phyloP scores from a whole-genome alignment of 2,888 invertebrate genomes.

The Diadegma fenestrale region DNA sequence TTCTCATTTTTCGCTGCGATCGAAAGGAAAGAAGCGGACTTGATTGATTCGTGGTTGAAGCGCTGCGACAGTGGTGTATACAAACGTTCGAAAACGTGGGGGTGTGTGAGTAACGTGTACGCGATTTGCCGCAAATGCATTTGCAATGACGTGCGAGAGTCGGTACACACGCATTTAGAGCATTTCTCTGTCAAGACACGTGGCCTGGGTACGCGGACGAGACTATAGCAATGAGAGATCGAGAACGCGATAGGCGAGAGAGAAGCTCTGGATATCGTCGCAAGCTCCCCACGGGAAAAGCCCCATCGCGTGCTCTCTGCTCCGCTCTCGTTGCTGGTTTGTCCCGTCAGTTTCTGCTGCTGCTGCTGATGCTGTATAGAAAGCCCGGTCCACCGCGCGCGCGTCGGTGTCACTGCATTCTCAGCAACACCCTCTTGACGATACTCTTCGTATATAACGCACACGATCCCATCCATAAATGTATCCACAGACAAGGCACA shows the following conservation, averaged over 20 bases:
- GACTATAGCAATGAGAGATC: constrained; percentile 58
- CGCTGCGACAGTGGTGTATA: not conserved
- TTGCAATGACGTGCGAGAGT: constrained; percentile 52
- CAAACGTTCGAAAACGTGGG: not conserved
- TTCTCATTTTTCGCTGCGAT: not conserved
- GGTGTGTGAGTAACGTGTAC: not conserved
- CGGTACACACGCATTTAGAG: constrained; percentile 55
- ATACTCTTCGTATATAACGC: constrained; percentile 37
- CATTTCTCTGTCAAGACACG: constrained; percentile 63
- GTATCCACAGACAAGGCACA: not conserved
- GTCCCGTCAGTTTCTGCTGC: constrained; percentile 73
- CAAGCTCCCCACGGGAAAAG: constrained; percentile 59
- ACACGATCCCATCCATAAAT: not conserved
- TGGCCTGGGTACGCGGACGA: constrained; percentile 24
- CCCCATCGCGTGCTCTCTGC: constrained; percentile 23
- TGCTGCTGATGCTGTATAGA: constrained; percentile 56
- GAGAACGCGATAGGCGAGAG: constrained; percentile 51
- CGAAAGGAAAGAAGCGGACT: not conserved
- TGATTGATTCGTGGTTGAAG: not conserved
- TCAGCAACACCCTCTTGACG: constrained; percentile 72
- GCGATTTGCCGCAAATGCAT: constrained; percentile 58
- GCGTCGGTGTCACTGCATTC: constrained; percentile 71
- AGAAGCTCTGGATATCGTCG: constrained; percentile 58
- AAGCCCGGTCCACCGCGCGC: constrained; percentile 39
- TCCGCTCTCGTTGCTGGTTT: constrained; percentile 60